A percentile compares a stretch with the other conserved stretches of the same genome.
Evolutionary conservation across 2,797 vertebrate species (phyloP).

Genomic region (Neoniphon sammara): DNA sequence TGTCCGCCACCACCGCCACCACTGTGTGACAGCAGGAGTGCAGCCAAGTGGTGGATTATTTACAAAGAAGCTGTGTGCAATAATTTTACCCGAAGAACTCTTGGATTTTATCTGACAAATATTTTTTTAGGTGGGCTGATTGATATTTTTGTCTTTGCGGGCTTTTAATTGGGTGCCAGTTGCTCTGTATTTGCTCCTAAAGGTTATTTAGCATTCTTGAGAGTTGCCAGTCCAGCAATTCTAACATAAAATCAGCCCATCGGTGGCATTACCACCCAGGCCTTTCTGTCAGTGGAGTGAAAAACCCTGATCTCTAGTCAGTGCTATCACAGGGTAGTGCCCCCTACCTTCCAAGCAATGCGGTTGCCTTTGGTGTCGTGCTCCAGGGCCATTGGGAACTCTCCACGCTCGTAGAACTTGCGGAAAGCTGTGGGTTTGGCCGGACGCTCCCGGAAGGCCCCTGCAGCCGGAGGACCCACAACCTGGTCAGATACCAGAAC

Average conservation of each 20-base stretch:
- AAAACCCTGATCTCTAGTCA: conserved; percentile 8
- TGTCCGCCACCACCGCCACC: conserved; percentile 25
- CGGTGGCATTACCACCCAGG: background rate
- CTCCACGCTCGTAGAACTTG: conserved; percentile 92
- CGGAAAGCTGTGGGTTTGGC: conserved; percentile 90
- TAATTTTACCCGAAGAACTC: background rate
- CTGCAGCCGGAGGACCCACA: conserved; percentile 87
- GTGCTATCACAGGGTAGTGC: background rate
- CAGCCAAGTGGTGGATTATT: conserved; percentile 12
- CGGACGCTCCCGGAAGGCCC: conserved; percentile 89
- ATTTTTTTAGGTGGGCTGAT: background rate
- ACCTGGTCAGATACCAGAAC: conserved; percentile 80
- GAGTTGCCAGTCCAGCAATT: background rate
- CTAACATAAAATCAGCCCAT: conserved; percentile 12
- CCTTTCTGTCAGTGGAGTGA: conserved; percentile 16
- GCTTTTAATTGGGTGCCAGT: background rate
- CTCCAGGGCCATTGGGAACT: conserved; percentile 85
- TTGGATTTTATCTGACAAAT: conserved; percentile 2
- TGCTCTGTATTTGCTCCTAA: conserved; percentile 21
- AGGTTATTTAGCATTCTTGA: conserved; percentile 17
- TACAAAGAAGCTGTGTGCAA: background rate
- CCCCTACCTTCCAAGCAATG: conserved; percentile 84
- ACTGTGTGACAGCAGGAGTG: conserved; percentile 15
- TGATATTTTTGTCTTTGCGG: conserved; percentile 19
- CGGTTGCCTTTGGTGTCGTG: conserved; percentile 77